These are phyloP conservation scores for Sapayoa aenigma DNA, from an alignment of 2,113 vertebrate genomes.

Conservation along the genomic window DNA sequence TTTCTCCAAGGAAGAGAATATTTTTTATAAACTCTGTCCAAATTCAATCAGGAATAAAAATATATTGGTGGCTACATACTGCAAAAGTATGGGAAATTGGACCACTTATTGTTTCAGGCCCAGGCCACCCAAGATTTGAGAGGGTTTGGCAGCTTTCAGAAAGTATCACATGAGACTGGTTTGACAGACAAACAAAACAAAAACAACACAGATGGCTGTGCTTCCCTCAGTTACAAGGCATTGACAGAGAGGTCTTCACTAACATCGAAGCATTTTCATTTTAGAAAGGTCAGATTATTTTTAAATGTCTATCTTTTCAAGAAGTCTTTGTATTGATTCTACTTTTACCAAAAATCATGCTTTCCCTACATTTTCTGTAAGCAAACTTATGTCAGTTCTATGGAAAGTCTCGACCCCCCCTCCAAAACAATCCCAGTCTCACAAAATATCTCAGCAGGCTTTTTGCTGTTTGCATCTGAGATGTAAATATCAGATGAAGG, in stretches of 20 bases:
- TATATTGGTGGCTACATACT: neutral
- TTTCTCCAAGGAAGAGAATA: neutral
- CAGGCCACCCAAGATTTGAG: conserved; percentile 38
- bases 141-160: conserved; percentile 16
- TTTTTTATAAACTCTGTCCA: neutral
- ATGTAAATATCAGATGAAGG: neutral
- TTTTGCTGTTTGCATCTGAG: neutral
- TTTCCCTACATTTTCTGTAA: neutral
- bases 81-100: conserved; percentile 7
- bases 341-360: neutral
- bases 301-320: neutral
- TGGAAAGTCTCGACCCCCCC: neutral
- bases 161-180: neutral
- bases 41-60: neutral
- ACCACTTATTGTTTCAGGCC: conserved; percentile 7
- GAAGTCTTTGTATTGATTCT: neutral
- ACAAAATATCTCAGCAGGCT: neutral
- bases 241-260: neutral
- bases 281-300: neutral
- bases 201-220: neutral
- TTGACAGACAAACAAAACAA: conserved; percentile 20
- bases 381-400: neutral
- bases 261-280: neutral
- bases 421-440: neutral
- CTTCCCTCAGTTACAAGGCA: neutral